Evolutionary conservation across 2,113 vertebrate species (phyloP), one percentile per base, ranked within the genome.

Genomic region (Rhinolophus ferrumequinum): DNA sequence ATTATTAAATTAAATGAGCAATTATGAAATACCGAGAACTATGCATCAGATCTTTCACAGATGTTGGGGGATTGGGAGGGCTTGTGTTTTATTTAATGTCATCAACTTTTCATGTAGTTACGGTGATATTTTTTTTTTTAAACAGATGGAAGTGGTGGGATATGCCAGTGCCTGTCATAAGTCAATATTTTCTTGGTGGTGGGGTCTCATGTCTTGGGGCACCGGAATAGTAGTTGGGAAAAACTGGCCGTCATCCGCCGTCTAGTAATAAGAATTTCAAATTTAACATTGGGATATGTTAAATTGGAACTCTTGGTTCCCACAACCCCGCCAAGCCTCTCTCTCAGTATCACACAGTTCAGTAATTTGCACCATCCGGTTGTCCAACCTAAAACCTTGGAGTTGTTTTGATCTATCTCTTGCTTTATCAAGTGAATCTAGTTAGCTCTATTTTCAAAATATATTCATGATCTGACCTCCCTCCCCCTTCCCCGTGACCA

Each of bases 1-100:
- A 41, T 94, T 88, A 44, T 60, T 84, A 95, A 89, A 80, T 84
- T 84, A 95, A 89, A 80, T 84, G 69, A 75, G 11, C 70, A 90
- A 19, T 94, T 88, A 72, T 30, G 8, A 88, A 96, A 90, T 75
- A 33, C 26, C 67, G 26, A 70, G 38, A 88, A 69, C 94, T 80
- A 75, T 75, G 16, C n/a, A 33, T 76, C 83, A n/a, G 62, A 76
- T 87, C 64, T 76, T 83, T 94, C 88, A 70, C 94, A 91, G 81
- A 85, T 95, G 60, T 85, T 88, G 47, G 24, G 60, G 60, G 35
- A 88, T 76, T 81, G 88, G 90, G 88, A 90, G 47, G 81, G 75
- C 62, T 95, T 92, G 14, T 54, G 70, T 90, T 89, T 96, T 90
- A 90, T 89, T 89, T 95, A 35, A 85, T 28, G 19, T 41, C 15